Conservation (phyloP, 2,113 vertebrate species). For the Takifugu flavidus region DNA sequence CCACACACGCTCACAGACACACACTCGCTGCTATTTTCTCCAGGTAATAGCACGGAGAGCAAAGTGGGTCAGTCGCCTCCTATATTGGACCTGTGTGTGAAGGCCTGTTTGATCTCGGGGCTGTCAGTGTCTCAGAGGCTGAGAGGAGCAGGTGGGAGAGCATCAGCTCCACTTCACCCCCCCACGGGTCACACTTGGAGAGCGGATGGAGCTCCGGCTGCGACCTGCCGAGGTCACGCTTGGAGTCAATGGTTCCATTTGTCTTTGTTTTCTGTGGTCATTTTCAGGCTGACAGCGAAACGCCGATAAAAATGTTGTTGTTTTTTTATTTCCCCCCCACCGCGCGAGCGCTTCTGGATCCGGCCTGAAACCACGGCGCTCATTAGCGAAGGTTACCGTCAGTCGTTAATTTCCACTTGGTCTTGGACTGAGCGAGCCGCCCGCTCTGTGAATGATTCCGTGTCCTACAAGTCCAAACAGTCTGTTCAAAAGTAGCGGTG, state of each 20-base stretch:
- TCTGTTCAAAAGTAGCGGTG: conserved; percentile 7
- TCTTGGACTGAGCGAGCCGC: neutral
- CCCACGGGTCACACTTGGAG: conserved; percentile 56
- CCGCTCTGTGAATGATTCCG: conserved; percentile 25
- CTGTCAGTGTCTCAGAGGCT: conserved; percentile 50
- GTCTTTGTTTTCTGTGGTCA: conserved; percentile 52
- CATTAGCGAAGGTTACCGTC: neutral
- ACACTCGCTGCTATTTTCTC: conserved; percentile 48
- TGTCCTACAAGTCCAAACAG: conserved; percentile 22
- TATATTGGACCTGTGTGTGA: conserved; percentile 40
- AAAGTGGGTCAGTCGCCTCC: conserved; percentile 67
- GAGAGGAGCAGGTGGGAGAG: conserved; percentile 62
- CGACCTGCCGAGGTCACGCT: conserved; percentile 54
- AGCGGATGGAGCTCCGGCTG: conserved; percentile 44
- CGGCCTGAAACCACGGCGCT: neutral
- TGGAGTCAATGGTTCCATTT: conserved; percentile 63
- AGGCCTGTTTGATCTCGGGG: conserved; percentile 64
- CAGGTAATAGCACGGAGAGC: conserved; percentile 59
- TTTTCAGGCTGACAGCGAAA: conserved; percentile 44
- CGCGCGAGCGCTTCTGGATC: conserved; percentile 4
- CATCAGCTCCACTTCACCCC: conserved; percentile 22
- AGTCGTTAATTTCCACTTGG: conserved; percentile 2
- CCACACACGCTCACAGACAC: conserved; percentile 9
- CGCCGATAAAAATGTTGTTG: conserved; percentile 39
- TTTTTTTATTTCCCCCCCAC: neutral